These are phyloP conservation scores for Macaca nemestrina DNA, from an alignment of 2,113 vertebrate genomes.

Conservation along the genomic window DNA sequence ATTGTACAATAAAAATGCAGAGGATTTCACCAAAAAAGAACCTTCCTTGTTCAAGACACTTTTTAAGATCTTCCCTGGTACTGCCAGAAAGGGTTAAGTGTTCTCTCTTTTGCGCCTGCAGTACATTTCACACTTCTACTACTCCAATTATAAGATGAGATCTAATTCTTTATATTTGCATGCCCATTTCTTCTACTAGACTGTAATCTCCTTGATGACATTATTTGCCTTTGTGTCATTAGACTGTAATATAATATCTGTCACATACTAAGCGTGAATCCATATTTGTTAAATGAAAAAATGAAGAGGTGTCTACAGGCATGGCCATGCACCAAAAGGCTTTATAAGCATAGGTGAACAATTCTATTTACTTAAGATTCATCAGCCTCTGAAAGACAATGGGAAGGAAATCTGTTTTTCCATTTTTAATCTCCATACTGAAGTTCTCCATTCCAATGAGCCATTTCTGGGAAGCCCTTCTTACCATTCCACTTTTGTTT, in stretches of 20 bases:
- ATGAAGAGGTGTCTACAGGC: not conserved
- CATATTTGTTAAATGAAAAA: not conserved
- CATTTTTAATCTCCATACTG: not conserved
- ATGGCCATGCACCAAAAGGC: not conserved
- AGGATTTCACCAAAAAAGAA: not conserved
- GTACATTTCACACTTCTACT: not conserved
- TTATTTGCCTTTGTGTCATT: not conserved
- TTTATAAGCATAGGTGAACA: not conserved
- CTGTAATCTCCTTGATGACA: not conserved
- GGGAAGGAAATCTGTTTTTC: not conserved
- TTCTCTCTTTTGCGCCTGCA: not conserved
- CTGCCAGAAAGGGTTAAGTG: not conserved
- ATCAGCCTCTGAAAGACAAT: constrained; percentile 4
- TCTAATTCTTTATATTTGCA: not conserved
- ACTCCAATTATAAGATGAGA: not conserved
- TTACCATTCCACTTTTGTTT: not conserved
- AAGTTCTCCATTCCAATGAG: not conserved
- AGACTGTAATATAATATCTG: not conserved
- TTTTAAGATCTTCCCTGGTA: not conserved
- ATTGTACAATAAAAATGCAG: not conserved
- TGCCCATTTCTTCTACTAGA: not conserved
- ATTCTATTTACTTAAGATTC: constrained; percentile 43
- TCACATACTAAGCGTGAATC: not conserved
- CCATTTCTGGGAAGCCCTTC: not conserved
- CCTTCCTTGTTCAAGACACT: not conserved